Conservation (phyloP, 1,140 invertebrate genomes). For the Archegozetes longisetosus region DNA sequence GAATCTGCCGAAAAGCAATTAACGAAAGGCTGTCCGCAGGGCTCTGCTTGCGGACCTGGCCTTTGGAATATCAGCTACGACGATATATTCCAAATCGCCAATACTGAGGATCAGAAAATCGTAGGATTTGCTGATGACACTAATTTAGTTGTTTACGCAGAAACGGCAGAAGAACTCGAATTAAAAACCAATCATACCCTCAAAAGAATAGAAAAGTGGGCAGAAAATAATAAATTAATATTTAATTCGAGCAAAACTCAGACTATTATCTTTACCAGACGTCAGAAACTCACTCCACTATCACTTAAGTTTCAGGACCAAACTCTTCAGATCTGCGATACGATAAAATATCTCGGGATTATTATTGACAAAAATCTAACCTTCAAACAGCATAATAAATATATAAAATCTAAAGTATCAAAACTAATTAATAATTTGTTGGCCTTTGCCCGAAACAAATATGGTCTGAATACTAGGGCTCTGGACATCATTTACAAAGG, state of each 20-base stretch:
- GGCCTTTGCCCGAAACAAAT: not conserved
- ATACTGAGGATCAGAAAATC: not conserved
- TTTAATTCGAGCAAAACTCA: not conserved
- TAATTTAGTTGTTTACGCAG: not conserved
- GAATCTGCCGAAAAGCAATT: not conserved
- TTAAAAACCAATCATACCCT: not conserved
- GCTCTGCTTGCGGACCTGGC: not conserved
- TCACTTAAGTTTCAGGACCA: not conserved
- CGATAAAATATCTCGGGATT: not conserved
- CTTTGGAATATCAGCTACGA: not conserved
- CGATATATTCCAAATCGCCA: not conserved
- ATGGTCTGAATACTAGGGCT: not conserved
- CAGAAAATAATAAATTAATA: not conserved
- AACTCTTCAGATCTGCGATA: not conserved
- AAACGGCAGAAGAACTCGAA: not conserved
- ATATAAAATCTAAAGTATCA: not conserved
- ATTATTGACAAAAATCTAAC: not conserved
- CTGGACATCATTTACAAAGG: not conserved
- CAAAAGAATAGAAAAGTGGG: too few species aligned
- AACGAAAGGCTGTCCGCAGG: not conserved
- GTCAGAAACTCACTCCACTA: too few species aligned
- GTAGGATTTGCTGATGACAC: not conserved
- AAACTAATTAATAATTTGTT: not conserved
- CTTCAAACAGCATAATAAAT: not conserved
- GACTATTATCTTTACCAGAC: not conserved